Conservation (phyloP, 1,140 invertebrate species). For the Calosoma granatense region DNA sequence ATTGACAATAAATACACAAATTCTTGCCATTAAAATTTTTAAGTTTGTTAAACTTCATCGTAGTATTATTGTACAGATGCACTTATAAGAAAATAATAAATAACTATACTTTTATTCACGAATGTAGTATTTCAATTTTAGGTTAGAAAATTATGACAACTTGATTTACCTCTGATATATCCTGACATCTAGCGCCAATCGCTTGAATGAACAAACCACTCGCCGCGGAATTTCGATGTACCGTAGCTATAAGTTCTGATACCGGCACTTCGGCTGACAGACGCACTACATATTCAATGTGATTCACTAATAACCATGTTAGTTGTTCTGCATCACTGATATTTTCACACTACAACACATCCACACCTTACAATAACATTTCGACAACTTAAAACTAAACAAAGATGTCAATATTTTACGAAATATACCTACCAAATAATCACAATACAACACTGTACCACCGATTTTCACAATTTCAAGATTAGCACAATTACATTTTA, state of each 20-base stretch:
- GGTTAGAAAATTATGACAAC: too few species aligned
- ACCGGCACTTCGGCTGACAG: conserved; percentile 51
- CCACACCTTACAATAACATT: too few species aligned
- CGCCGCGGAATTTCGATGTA: conserved; percentile 53
- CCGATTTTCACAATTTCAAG: conserved; percentile 46
- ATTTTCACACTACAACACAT: conserved; percentile 45
- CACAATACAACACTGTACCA: conserved; percentile 54
- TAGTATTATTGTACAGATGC: too few species aligned
- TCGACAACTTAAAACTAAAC: too few species aligned
- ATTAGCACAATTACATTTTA: conserved; percentile 33
- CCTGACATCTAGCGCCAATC: conserved; percentile 47
- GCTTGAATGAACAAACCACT: conserved; percentile 64
- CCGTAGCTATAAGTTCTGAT: conserved; percentile 48
- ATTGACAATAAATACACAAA: conserved; percentile 7
- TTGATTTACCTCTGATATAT: conserved; percentile 10
- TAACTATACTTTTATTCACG: too few species aligned
- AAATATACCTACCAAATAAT: conserved; percentile 48
- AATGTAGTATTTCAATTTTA: too few species aligned
- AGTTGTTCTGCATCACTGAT: conserved; percentile 60
- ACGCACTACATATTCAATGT: conserved; percentile 55
- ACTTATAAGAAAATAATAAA: too few species aligned
- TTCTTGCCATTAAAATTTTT: background rate
- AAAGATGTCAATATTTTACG: too few species aligned
- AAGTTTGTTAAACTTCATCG: background rate
- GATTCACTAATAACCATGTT: conserved; percentile 65